phyloP scores from a whole-genome alignment of 2,888 invertebrate genomes.

The Hololepta plana region DNA sequence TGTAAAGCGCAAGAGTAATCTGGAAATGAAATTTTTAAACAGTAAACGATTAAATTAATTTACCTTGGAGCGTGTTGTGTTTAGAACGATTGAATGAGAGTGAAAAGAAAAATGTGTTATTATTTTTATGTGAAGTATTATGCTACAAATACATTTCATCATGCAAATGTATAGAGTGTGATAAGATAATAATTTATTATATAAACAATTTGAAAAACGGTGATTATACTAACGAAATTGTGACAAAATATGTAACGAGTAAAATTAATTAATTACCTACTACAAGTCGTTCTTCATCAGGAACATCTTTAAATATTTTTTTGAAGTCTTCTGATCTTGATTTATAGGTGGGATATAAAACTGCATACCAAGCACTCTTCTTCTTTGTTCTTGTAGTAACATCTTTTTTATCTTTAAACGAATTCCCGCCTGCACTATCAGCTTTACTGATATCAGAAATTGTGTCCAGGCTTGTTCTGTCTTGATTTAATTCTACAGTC shows the following conservation, averaged over 20 bases:
- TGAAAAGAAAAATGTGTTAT: not conserved
- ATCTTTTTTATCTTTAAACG: conserved; percentile 18
- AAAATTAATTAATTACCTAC: conserved; percentile 47
- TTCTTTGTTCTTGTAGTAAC: conserved; percentile 39
- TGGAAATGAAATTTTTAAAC: too few relatives aligned
- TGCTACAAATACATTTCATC: not conserved
- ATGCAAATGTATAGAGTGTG: too few relatives aligned
- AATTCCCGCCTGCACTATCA: conserved; percentile 13
- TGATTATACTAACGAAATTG: not conserved
- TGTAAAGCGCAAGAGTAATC: conserved; percentile 97
- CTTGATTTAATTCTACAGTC: too few relatives aligned
- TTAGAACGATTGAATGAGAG: not conserved
- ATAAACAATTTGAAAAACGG: conserved; percentile 1
- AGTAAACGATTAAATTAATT: too few relatives aligned
- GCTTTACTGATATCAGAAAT: conserved; percentile 15
- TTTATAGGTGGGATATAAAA: conserved; percentile 80
- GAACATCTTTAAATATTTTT: conserved; percentile 78
- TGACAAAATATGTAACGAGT: not conserved
- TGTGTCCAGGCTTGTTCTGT: too few relatives aligned
- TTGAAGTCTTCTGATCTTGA: conserved; percentile 85
- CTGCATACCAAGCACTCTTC: conserved; percentile 69
- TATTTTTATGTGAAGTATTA: not conserved
- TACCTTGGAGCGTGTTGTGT: conserved; percentile 1
- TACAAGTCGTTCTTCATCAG: conserved; percentile 77
- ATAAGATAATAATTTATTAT: too few relatives aligned